phyloP scores from a whole-genome alignment of 2,797 vertebrate genomes.

The Hoplostethus mediterraneus region DNA sequence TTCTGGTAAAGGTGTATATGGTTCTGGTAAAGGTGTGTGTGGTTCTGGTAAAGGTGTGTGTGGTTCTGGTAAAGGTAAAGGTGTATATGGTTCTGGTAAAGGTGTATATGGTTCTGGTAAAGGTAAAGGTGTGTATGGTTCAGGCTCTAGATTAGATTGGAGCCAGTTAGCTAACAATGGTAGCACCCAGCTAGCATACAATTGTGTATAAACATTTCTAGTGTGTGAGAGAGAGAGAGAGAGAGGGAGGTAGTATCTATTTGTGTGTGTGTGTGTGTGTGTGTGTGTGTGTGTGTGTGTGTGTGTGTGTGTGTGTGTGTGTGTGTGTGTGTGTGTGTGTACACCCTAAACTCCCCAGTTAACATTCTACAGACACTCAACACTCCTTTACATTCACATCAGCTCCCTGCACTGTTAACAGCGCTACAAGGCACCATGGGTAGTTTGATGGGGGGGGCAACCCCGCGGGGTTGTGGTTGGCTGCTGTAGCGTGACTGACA shows the following conservation, averaged over 20 bases:
- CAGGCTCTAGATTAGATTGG: no score
- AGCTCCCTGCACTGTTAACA: conserved; percentile 35
- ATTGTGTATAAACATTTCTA: no score
- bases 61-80: no score
- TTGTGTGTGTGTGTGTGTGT: not conserved
- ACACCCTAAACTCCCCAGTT: conserved; percentile 10
- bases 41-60: no score
- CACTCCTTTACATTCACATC: conserved; percentile 61
- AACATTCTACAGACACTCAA: conserved; percentile 47
- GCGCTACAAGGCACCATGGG: conserved; percentile 30
- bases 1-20: no score
- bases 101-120: no score
- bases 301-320: not conserved
- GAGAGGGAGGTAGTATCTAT: no score
- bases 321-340: not conserved
- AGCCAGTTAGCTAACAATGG: no score
- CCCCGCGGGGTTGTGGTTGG: conserved; percentile 49
- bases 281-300: not conserved
- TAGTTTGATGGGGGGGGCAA: conserved; percentile 17
- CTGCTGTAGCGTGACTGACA: conserved; percentile 66
- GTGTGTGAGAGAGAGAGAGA: no score
- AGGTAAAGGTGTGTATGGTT: no score
- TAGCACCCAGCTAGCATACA: not conserved
- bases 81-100: no score
- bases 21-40: no score